Percentiles rank a stretch among this genome's conserved stretches.
phyloP scores from a whole-genome alignment of 2,797 vertebrate species.

The Parotocinclus haroldoi region DNA sequence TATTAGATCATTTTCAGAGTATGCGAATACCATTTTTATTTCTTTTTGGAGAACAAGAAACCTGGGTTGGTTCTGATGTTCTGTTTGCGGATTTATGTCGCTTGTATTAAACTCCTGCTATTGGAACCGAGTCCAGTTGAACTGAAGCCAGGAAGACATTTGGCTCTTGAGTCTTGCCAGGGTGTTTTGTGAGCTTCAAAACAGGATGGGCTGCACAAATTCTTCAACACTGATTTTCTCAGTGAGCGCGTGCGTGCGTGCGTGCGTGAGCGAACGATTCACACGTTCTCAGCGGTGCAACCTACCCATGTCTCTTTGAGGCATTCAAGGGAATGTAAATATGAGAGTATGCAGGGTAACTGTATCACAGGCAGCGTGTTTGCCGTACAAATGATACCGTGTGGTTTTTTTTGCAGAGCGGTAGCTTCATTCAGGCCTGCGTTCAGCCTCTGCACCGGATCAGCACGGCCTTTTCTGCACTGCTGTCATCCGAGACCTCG shows the following conservation, averaged over 20 bases:
- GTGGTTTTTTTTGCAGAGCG: constrained; percentile 35
- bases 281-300: constrained; percentile 9
- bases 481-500: constrained; percentile 78
- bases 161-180: constrained; percentile 22
- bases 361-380: constrained; percentile 23
- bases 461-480: constrained; percentile 59
- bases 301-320: constrained; percentile 21
- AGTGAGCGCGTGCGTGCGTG: constrained; percentile 6
- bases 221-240: constrained; percentile 20
- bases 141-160: constrained; percentile 17
- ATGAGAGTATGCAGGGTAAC: constrained; percentile 37
- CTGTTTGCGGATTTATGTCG: background rate
- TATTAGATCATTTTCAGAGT: too few relatives aligned
- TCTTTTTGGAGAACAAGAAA: background rate
- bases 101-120: background rate
- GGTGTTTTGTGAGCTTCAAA: constrained; percentile 32
- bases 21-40: too few relatives aligned
- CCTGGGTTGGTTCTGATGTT: constrained; percentile 2
- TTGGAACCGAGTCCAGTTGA: constrained; percentile 20
- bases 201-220: constrained; percentile 38
- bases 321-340: constrained; percentile 29
- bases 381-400: constrained; percentile 45
- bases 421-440: constrained; percentile 22
- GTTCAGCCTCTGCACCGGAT: constrained; percentile 41
- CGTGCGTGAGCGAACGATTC: background rate